Conservation (phyloP, 2,113 vertebrate species). For the Proterorhinus semilunaris region DNA sequence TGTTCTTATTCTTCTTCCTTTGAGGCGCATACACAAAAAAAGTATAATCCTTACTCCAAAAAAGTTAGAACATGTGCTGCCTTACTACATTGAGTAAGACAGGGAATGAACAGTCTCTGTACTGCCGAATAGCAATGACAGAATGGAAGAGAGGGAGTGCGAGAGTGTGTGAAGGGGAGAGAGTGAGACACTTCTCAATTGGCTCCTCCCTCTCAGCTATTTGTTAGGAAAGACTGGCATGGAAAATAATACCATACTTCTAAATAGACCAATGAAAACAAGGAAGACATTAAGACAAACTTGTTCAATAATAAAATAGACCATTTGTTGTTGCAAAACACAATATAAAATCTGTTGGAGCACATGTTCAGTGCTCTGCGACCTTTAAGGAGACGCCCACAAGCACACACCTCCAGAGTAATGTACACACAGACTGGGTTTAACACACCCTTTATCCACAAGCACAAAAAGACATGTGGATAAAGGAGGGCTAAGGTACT, state of each 20-base stretch:
- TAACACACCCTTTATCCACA: slow-evolving; percentile 59
- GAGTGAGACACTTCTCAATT: slow-evolving; percentile 59
- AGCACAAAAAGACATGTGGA: slow-evolving; percentile 38
- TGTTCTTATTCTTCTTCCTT: slow-evolving; percentile 50
- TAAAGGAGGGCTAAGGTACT: slow-evolving; percentile 42
- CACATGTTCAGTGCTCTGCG: slow-evolving; percentile 58
- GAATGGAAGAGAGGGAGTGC: slow-evolving; percentile 73
- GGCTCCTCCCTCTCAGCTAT: slow-evolving; percentile 72
- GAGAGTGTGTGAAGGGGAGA: slow-evolving; percentile 52
- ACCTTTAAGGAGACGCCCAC: slow-evolving; percentile 47
- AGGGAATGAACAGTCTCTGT: slow-evolving; percentile 71
- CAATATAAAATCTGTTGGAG: slow-evolving; percentile 39
- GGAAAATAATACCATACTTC: slow-evolving; percentile 63
- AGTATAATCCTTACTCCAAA: slow-evolving; percentile 52
- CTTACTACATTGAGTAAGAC: slow-evolving; percentile 62
- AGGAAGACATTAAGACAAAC: slow-evolving; percentile 20
- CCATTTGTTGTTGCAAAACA: slow-evolving; percentile 22
- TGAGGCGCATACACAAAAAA: slow-evolving; percentile 55
- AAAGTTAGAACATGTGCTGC: slow-evolving; percentile 53
- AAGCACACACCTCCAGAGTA: slow-evolving; percentile 44
- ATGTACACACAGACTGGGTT: slow-evolving; percentile 36
- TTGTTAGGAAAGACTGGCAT: slow-evolving; percentile 62
- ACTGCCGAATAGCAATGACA: slow-evolving; percentile 78
- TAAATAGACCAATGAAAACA: slow-evolving; percentile 46
- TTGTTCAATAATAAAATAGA: slow-evolving; percentile 13